Evolutionary conservation across 2,888 invertebrate genomes (phyloP), one percentile per base, ranked within the genome.

Genomic region (Diaprepes abbreviatus): DNA sequence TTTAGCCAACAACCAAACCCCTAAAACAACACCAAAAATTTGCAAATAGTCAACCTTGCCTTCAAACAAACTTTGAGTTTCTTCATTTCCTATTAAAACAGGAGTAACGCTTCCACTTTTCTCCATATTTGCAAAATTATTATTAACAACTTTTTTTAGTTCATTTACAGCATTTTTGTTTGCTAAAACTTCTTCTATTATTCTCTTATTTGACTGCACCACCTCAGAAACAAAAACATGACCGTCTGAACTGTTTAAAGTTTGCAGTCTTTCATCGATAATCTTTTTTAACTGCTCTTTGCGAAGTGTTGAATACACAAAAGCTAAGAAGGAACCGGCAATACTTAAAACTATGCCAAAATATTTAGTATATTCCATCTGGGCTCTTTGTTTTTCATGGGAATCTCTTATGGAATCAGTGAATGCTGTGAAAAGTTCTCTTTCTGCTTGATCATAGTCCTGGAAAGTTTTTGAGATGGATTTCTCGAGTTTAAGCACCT

Each of bases 311-410:
- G 83, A 79, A 66, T 82, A 82, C 14, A 77, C 70, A 73, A 83
- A 84, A 2, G 82, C 80, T 48, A 83, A 71, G 73, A 83, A 81
- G 0, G 84, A 83, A 38, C 84, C 83, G 0, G 80, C 54, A 43
- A 84, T 79, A 70, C 83, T 83, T 19, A 84, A 73, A 35, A 81
- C 75, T 45, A 83, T 73, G 7, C 84, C 83, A 90, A 93, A 93
- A 82, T 95, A 95, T 83, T 95, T 95, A 66, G 94, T 93, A 65
- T 92, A 87, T 81, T 95, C 94, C 2, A 92, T 89, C 77, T 94
- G 92, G 0, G 92, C 90, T 35, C 94, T 83, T 82, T 95, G 95
- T 64, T 92, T 88, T 82, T 95, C 95, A 79, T 95, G 94, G 14
- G 93, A 93, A 74, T 93, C 89, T 73, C 94, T 88, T 0, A 95